These are phyloP conservation scores for Ladona fulva DNA, from an alignment of 1,140 invertebrate genomes.

Conservation along the genomic window DNA sequence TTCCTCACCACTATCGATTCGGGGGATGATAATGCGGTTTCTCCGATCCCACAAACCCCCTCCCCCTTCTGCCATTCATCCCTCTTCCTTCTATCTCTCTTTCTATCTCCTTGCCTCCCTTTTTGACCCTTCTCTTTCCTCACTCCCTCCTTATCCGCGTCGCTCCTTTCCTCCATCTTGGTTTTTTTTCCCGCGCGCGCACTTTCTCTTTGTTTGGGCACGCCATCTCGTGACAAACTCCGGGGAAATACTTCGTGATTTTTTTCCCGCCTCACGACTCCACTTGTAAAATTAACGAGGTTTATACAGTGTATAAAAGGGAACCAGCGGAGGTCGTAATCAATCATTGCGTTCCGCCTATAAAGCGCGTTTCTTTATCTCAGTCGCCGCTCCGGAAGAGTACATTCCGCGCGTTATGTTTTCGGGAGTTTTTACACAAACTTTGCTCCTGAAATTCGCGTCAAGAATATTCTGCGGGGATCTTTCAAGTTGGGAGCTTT, in stretches of 20 bases:
- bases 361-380: no score
- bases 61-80: background rate
- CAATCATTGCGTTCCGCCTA: no score
- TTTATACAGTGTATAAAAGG: background rate
- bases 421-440: no score
- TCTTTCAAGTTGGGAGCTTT: no score
- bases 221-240: background rate
- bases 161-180: background rate
- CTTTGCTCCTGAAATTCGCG: no score
- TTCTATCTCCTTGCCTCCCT: background rate
- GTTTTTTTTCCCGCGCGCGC: constrained; percentile 2
- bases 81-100: background rate
- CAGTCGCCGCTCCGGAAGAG: no score
- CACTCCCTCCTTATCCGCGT: no score
- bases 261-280: background rate
- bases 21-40: constrained; percentile 1
- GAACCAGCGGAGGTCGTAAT: no score
- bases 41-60: background rate
- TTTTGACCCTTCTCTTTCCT: no score
- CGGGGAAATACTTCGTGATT: background rate
- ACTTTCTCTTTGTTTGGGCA: background rate
- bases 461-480: no score
- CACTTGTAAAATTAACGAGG: background rate
- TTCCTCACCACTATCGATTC: constrained; percentile 4
- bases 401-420: no score